phyloP scores from a whole-genome alignment of 2,797 vertebrate species.

The Halcyon leucocephala region DNA sequence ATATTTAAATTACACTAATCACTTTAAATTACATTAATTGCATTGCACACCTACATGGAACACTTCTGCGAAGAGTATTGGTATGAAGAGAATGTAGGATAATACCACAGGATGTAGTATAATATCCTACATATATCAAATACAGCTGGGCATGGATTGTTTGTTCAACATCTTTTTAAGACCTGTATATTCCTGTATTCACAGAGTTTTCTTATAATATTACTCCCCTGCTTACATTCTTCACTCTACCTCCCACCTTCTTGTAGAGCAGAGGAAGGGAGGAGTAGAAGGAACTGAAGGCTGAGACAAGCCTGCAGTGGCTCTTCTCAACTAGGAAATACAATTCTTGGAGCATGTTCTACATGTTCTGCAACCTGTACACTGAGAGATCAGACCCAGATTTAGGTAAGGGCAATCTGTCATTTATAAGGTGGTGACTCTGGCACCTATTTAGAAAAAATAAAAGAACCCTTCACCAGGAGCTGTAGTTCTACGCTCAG shows the following conservation, averaged over 20 bases:
- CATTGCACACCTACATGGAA: background rate
- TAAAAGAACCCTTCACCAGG: background rate
- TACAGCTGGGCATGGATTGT: background rate
- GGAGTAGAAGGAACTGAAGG: background rate
- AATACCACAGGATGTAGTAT: background rate
- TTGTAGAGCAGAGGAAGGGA: background rate
- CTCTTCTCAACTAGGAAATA: background rate
- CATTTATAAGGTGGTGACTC: background rate
- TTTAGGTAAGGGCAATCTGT: background rate
- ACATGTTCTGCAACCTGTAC: background rate
- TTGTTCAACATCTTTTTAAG: background rate
- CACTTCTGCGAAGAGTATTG: background rate
- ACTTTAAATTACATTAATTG: background rate
- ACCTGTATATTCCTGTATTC: background rate
- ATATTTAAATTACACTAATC: background rate
- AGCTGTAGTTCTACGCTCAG: background rate
- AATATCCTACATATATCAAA: background rate
- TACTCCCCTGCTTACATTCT: background rate
- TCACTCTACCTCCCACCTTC: background rate
- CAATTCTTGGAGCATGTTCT: background rate
- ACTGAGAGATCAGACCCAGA: background rate
- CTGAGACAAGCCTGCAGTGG: background rate
- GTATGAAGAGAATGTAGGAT: background rate
- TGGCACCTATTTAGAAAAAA: background rate
- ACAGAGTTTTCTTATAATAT: background rate